Conservation (phyloP, 2,113 vertebrate species). For the Emydocephalus ijimae region DNA sequence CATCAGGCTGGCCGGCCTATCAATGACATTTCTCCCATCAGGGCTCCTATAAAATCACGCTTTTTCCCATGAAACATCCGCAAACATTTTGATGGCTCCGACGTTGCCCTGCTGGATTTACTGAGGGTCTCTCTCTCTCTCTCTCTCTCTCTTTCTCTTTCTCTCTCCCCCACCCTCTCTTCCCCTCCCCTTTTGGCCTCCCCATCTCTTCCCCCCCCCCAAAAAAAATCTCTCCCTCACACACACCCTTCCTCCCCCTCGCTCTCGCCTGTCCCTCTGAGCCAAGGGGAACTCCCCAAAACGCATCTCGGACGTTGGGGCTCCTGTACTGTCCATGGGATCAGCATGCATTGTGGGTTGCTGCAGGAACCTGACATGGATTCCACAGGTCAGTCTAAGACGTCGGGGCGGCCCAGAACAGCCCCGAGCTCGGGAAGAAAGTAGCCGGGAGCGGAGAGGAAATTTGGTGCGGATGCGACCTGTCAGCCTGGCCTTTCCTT, state of each 20-base stretch:
- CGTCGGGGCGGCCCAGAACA: background rate
- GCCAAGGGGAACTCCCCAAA: conserved; percentile 63
- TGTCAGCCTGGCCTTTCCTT: background rate
- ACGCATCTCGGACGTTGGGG: conserved; percentile 74
- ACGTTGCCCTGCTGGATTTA: conserved; percentile 94
- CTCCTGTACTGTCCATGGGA: conserved; percentile 89
- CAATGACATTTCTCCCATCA: conserved; percentile 99
- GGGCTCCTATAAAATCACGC: conserved; percentile 99
- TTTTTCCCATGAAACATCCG: conserved; percentile 99
- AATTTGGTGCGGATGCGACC: background rate
- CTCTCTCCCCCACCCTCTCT: conserved; percentile 25
- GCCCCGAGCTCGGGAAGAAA: background rate
- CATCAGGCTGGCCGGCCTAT: conserved; percentile 99
- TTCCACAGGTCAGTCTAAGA: conserved; percentile 94
- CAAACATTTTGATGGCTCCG: conserved; percentile 99
- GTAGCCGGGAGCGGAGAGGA: background rate
- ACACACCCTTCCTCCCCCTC: conserved; percentile 51
- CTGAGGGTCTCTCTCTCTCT: conserved; percentile 77
- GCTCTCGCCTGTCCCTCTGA: conserved; percentile 58
- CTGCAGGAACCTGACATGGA: conserved; percentile 99
- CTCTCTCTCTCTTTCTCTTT: conserved; percentile 29
- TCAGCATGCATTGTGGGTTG: conserved; percentile 98
- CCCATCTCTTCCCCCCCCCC: background rate
- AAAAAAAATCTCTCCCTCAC: background rate
- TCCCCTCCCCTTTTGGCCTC: background rate